Percentiles rank a stretch among this genome's conserved stretches.
Conservation (phyloP, 1,140 invertebrate species). For the Diuraphis noxia region DNA sequence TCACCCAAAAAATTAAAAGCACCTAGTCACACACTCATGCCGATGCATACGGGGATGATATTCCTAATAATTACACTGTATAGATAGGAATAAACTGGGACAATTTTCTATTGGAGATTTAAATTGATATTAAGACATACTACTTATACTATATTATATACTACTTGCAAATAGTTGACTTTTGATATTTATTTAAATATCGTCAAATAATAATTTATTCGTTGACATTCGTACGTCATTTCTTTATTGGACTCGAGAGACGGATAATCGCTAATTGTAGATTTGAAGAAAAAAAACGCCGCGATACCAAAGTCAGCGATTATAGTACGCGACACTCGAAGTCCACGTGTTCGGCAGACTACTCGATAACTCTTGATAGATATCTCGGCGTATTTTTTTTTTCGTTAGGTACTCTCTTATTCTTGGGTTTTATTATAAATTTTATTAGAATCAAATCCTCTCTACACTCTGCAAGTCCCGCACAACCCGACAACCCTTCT, state of each 20-base stretch:
- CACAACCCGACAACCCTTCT: background rate
- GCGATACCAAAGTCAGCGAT: constrained; percentile 18
- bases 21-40: background rate
- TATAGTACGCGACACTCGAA: constrained; percentile 13
- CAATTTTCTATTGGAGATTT: background rate
- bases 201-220: background rate
- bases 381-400: constrained; percentile 2
- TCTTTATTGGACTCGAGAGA: background rate
- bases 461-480: background rate
- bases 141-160: background rate
- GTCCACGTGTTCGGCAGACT: constrained; percentile 33
- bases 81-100: background rate
- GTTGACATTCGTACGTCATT: background rate
- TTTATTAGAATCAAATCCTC: constrained; percentile 8
- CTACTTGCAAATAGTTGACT: background rate
- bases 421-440: constrained; percentile 8
- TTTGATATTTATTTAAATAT: background rate
- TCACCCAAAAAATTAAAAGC: background rate
- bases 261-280: constrained; percentile 5
- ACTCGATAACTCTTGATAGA: constrained; percentile 41
- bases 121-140: background rate
- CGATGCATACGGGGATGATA: background rate
- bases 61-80: background rate
- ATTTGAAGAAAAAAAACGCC: background rate
- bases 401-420: background rate